Evolutionary conservation across 1,140 invertebrate species (phyloP).

Genomic region (Lithobius niger): DNA sequence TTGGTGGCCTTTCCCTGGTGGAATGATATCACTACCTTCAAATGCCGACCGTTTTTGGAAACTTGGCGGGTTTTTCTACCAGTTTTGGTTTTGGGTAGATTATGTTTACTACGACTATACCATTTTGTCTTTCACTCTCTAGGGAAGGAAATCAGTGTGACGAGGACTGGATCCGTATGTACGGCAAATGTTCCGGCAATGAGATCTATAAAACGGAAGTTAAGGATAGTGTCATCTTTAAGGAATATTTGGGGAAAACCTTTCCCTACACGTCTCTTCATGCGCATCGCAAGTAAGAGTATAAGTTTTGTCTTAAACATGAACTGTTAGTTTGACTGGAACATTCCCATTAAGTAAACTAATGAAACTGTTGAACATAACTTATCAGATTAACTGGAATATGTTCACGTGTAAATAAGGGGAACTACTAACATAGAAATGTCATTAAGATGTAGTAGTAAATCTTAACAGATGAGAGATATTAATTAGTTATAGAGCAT

Average conservation of each 20-base stretch:
- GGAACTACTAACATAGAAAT: background rate
- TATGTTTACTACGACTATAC: background rate
- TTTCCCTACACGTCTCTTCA: conserved; percentile 98
- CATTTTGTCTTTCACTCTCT: conserved; percentile 21
- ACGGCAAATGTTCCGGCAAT: conserved; percentile 95
- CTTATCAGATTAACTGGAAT: background rate
- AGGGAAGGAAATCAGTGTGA: conserved; percentile 93
- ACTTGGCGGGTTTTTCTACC: too few species aligned
- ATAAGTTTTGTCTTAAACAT: background rate
- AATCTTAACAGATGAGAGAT: background rate
- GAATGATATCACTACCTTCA: too few species aligned
- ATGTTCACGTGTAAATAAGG: background rate
- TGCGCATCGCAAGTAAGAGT: conserved; percentile 84
- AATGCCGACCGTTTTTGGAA: too few species aligned
- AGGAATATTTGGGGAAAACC: conserved; percentile 95
- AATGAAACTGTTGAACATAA: background rate
- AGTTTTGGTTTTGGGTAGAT: background rate
- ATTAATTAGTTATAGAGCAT: too few species aligned
- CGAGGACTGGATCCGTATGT: conserved; percentile 93
- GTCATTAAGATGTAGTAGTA: background rate
- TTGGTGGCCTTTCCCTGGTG: too few species aligned
- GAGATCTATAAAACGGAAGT: conserved; percentile 97
- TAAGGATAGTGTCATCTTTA: conserved; percentile 90
- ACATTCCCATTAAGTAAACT: background rate
- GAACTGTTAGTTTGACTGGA: background rate